These are phyloP conservation scores for Pachypanchax playfairii DNA, from an alignment of 2,113 vertebrate species.

Conservation along the genomic window DNA sequence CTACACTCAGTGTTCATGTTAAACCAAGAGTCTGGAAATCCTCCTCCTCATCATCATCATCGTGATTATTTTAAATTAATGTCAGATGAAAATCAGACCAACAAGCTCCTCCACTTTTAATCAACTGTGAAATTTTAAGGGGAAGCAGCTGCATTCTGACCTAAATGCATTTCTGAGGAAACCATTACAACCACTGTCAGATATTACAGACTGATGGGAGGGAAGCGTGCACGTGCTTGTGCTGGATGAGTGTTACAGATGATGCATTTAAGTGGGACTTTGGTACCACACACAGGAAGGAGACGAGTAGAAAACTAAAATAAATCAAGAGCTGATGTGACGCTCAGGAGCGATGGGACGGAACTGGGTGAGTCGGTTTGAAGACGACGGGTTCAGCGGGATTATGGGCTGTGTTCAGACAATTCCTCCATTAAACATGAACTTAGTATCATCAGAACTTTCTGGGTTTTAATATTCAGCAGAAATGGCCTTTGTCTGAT, in stretches of 20 bases:
- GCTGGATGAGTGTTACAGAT: too few relatives aligned
- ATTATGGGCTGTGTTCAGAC: too few relatives aligned
- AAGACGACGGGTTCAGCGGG: too few relatives aligned
- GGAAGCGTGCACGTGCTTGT: too few relatives aligned
- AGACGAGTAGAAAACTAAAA: neutral
- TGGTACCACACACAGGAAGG: neutral
- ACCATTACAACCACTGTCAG: neutral
- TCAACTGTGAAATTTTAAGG: neutral
- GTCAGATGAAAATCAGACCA: slow-evolving; percentile 1
- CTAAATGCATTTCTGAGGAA: neutral
- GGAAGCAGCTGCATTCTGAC: neutral
- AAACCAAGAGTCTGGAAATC: neutral
- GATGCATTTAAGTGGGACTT: too few relatives aligned
- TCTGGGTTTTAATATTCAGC: too few relatives aligned
- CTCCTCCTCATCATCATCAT: neutral
- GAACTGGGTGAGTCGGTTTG: neutral
- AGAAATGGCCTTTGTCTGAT: too few relatives aligned
- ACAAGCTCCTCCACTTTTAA: neutral
- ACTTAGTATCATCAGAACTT: too few relatives aligned
- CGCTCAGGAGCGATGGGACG: neutral
- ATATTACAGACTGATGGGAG: neutral
- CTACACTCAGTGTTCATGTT: neutral
- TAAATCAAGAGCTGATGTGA: neutral
- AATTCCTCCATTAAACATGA: too few relatives aligned
- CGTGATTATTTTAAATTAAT: neutral